Evolutionary conservation across 2,113 vertebrate species (phyloP), one percentile per base, ranked within the genome.

Genomic region (Amblyopsis rosae): DNA sequence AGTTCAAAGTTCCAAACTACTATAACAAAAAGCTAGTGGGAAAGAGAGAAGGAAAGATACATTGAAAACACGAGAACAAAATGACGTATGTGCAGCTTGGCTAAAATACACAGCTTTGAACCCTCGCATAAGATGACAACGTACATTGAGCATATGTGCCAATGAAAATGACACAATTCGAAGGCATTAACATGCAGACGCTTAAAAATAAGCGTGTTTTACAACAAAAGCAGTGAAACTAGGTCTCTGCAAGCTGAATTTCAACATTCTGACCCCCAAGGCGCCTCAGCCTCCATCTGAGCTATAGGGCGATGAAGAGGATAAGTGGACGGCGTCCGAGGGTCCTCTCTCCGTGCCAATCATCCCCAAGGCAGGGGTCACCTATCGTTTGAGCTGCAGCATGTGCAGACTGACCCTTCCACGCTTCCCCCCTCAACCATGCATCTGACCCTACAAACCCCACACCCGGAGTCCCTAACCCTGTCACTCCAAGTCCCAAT

Each of bases 1-100:
- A 98, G 92, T 89, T 99, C 97, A 90, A 99, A 99, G 93, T 99
- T 99, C 98, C 97, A 99, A 75, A 98, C 96, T 60, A 96, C 92
- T 70, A 98, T 80, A 73, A 98, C 93, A 82, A 98, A 99, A 87
- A 99, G 89, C 98, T 99, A 66, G 62, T 86, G 81, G 60, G 32
- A 71, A 51, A 80, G 48, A 59, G n/a, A 54, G 12, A 60, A 65
- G 16, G 60, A 51, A 73, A 73, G 48, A 12, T 32, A 76, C 46
- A 69, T 63, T 83, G 50, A n/a, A 77, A 57, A 8, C 17, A 47
- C 41, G 62, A 70, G 75, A 57, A 65, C 32, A 69, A 12, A 66
- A 55, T 59, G 6, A 12, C 0, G 35, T 3, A 35, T 9, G 32
- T n/a, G 47, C 45, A 15, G 15, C 26, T 49, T 26, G 63, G 16